A percentile compares a stretch with the other conserved stretches of the same genome.
phyloP scores from a whole-genome alignment of 2,888 invertebrate species.

The Erpobdella octoculata region DNA sequence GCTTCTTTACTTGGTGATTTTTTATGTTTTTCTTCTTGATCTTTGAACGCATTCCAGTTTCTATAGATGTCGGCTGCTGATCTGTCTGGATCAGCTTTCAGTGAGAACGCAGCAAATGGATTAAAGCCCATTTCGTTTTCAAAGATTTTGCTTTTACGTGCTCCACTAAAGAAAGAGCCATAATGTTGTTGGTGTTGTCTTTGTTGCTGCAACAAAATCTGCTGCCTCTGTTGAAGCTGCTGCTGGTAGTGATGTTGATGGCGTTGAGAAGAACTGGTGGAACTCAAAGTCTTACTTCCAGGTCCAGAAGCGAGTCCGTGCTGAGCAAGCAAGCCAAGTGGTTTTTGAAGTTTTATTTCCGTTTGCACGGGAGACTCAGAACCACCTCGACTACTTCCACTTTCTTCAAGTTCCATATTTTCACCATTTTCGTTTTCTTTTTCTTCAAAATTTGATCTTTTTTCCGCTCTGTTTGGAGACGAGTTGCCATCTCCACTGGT shows the following conservation, averaged over 20 bases:
- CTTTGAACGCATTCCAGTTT: not conserved
- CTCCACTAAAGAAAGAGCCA: not conserved
- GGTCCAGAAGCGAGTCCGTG: conserved; percentile 36
- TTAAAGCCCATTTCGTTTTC: not conserved
- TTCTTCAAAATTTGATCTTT: not conserved
- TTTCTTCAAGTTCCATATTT: conserved; percentile 39
- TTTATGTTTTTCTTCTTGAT: not conserved
- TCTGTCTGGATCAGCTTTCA: not conserved
- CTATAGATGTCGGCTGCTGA: not conserved
- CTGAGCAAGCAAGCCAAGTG: conserved; percentile 37
- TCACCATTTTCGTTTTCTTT: conserved; percentile 38
- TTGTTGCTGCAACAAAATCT: conserved; percentile 15
- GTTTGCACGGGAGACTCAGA: conserved; percentile 25
- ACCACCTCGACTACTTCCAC: not conserved
- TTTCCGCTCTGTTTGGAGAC: not conserved
- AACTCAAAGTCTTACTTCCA: not conserved
- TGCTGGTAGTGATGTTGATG: conserved; percentile 1
- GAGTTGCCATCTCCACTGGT: not conserved
- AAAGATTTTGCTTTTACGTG: not conserved
- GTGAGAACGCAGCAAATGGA: not conserved
- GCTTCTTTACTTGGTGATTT: not conserved
- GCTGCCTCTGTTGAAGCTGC: conserved; percentile 8
- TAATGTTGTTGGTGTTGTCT: not conserved
- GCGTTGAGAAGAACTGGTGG: not conserved
- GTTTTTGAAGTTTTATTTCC: conserved; percentile 37